Base-by-base conservation (phyloP, 2,888 invertebrate species). In the Lysandra coridon region DNA sequence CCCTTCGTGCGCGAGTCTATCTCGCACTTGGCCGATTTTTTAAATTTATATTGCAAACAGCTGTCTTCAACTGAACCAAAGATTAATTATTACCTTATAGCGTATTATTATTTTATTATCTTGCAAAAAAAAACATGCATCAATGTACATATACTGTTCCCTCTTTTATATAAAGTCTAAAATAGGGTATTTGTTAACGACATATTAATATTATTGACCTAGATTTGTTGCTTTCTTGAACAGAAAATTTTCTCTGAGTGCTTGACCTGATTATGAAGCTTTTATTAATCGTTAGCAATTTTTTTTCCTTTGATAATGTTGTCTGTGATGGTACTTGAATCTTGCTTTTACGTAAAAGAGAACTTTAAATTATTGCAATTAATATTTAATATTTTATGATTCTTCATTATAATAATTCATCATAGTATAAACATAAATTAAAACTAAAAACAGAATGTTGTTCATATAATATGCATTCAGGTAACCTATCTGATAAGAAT, bases 351-450 rank as follows among this genome's bases (percentile, higher is more conserved):
- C n/a, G 4, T 57, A 57, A 57, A 57, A 57, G 4, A 17, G 57
- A 4, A 57, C 17, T 57, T 57, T 57, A 57, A 57, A 57, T 17
- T 57, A 57, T 62, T 62, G 62, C 17, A 62, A 23, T 62, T n/a
- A 23, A 62, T n/a, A 62, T 62, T 62, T 57, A 57, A 62, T 62
- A 23, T n/a, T 62, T 62, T 62, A 62, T 62, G 62, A 62, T 7
- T 60, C 60, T 17, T 60, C 1, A 57, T 57, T 57, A 17, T 17
- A 60, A 60, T 60, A 60, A 60, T 60, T 60, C n/a, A 53, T 53
- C 2, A 53, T 53, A 57, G 57, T 57, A 57, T 17, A 1, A 17
- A 57, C 57, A 57, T 14, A 17, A 57, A 57, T 57, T 64, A 23
- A 64, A 64, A 64, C 23, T 23, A 2, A 23, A 64, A 64, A 64